Evolutionary conservation across 2,888 invertebrate species (phyloP), one percentile per base, ranked within the genome.

Genomic region (Deladenus siricidicola): DNA sequence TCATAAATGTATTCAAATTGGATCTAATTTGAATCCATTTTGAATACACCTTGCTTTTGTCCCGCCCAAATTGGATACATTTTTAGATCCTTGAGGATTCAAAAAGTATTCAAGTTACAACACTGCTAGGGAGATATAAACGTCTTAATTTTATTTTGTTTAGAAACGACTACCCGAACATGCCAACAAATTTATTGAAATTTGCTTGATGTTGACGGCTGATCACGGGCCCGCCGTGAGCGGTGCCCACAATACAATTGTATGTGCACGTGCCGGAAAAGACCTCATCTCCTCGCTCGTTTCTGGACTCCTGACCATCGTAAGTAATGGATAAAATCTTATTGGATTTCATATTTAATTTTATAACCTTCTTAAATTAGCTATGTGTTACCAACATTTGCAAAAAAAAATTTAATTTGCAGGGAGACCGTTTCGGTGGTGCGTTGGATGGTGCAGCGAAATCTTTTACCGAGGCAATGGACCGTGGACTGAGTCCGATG

Each of bases 211-310:
- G 86, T 89, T 98, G 65, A 96, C 96, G 0, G 93, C 93, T 17
- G 96, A 96, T 68, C 98, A 98, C 80, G 96, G 96, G 1, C 96
- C 98, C 0, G 96, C 96, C 10, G 96, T 98, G 0, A 92, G 92
- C 0, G 98, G 96, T 4, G 75, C 75, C 6, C 75, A 75, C 62
- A 75, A 75, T 60, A 75, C 75, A 2, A 75, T 98, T 80, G 94
- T 96, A 94, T 94, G 90, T 78, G 94, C 94, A 8, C 84, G 92
- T 67, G 90, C 98, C 65, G 91, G 98, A 70, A 94, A 98, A 84
- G 93, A 93, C 84, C 85, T 98, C 72, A 89, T 98, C 62, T 91
- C 96, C 17, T 90, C 89, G 44, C 85, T 96, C 29, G 92, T 94
- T 56, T 92, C 92, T 70, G 98, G 98, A 1, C 84, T 98, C 49